A percentile compares a stretch with the other conserved stretches of the same genome.
phyloP scores from a whole-genome alignment of 2,113 vertebrate species.

The Hypocryptadius cinnamomeus region DNA sequence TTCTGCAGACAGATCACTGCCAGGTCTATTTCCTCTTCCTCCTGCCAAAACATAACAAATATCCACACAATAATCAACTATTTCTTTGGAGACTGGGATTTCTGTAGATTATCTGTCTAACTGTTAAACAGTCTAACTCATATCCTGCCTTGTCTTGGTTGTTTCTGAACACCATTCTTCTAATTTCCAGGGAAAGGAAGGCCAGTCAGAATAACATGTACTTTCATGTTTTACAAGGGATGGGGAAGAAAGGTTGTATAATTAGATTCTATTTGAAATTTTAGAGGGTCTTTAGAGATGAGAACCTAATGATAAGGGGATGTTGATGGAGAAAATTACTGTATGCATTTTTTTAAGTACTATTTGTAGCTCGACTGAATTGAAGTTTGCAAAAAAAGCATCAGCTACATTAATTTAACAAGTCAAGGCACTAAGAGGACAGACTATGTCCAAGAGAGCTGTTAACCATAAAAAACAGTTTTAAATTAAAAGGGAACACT shows the following conservation, averaged over 20 bases:
- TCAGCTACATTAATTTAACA: not conserved
- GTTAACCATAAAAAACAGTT: not conserved
- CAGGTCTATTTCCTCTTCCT: slow-evolving; percentile 83
- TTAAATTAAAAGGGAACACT: not conserved
- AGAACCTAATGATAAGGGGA: not conserved
- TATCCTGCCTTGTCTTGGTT: not conserved
- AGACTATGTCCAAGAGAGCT: not conserved
- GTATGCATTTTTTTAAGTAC: not conserved
- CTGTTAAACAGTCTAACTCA: not conserved
- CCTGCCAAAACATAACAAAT: slow-evolving; percentile 64
- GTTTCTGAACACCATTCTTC: not conserved
- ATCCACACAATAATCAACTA: not conserved
- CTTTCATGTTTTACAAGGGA: not conserved
- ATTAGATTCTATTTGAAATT: not conserved
- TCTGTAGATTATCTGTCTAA: not conserved
- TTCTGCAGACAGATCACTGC: slow-evolving; percentile 84
- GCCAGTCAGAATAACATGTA: not conserved
- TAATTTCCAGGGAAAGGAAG: not conserved
- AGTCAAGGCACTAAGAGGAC: not conserved
- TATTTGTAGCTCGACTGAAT: not conserved
- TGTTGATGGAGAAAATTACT: not conserved
- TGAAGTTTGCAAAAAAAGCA: not conserved
- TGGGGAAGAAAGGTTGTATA: not conserved
- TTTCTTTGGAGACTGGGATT: not conserved
- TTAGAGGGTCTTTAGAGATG: not conserved